Percentiles rank a stretch among this genome's conserved stretches.
Conservation (phyloP, 2,113 vertebrate species). For the Podarcis raffonei region DNA sequence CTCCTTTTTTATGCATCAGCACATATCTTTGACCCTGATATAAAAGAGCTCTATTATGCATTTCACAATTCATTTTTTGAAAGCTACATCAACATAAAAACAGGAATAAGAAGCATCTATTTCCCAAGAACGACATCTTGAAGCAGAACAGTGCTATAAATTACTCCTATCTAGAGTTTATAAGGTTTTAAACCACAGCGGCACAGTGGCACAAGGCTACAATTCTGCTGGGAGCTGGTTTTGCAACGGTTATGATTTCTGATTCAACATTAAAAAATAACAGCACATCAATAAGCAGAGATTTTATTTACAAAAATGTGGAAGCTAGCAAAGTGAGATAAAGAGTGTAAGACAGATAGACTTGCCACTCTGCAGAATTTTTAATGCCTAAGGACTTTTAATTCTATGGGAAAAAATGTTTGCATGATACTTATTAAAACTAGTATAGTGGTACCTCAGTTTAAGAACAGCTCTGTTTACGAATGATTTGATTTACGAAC, state of each 20-base stretch:
- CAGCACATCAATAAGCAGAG: not conserved
- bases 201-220: constrained; percentile 4
- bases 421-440: constrained; percentile 7
- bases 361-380: constrained; percentile 20
- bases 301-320: not conserved
- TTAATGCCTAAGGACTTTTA: constrained; percentile 15
- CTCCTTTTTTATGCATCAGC: not conserved
- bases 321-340: not conserved
- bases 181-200: constrained; percentile 35
- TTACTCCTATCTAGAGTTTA: constrained; percentile 16
- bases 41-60: not conserved
- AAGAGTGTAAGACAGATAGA: not conserved
- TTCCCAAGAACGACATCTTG: not conserved
- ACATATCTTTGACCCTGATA: rapidly evolving
- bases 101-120: not conserved
- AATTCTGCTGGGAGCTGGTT: constrained; percentile 17
- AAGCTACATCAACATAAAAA: not conserved
- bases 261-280: constrained; percentile 29
- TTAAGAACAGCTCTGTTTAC: too few species aligned
- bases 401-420: constrained; percentile 13
- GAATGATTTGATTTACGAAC: too few species aligned
- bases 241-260: not conserved
- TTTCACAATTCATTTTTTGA: not conserved
- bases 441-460: not conserved
- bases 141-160: constrained; percentile 9